These are phyloP conservation scores for Cassiopea xamachana DNA, from an alignment of 30 jellyfish, hydroid and myxozoan genomes.

Conservation along the genomic window DNA sequence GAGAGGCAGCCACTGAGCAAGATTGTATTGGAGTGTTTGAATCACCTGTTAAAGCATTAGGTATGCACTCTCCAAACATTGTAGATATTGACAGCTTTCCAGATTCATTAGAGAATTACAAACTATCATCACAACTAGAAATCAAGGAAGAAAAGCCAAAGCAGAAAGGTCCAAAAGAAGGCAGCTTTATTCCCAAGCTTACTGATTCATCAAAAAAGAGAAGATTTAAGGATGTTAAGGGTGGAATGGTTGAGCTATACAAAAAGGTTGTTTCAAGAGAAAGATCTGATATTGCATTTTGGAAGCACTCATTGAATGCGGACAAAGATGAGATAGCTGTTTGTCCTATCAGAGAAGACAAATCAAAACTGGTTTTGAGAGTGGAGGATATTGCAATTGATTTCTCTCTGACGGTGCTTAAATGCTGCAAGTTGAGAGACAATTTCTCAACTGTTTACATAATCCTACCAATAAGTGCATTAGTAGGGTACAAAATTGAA, in stretches of 20 bases:
- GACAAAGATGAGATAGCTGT: neutral
- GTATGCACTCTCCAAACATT: neutral
- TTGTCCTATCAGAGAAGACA: neutral
- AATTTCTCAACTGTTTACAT: conserved; percentile 7
- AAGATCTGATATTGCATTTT: conserved; percentile 52
- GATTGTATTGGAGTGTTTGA: conserved; percentile 28
- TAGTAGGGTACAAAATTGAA: neutral
- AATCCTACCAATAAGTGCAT: conserved; percentile 8
- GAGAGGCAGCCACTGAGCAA: neutral
- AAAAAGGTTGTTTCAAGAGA: conserved; percentile 55
- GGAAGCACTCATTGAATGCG: conserved; percentile 55
- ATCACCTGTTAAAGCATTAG: conserved; percentile 36
- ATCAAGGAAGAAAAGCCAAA: neutral
- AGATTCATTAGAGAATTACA: conserved; percentile 3
- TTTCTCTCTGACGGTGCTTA: conserved; percentile 20
- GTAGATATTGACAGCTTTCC: neutral
- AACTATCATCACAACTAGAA: conserved; percentile 9
- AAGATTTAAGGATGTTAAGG: conserved; percentile 46
- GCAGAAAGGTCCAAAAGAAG: neutral
- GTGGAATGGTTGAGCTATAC: conserved; percentile 48
- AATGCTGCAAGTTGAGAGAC: conserved; percentile 17
- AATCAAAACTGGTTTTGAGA: conserved; percentile 7
- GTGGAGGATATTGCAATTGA: neutral
- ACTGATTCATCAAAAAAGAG: conserved; percentile 63
- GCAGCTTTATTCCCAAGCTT: neutral